Evolutionary conservation across 1,140 invertebrate genomes (phyloP).

Genomic region (Bradynema listronoti): DNA sequence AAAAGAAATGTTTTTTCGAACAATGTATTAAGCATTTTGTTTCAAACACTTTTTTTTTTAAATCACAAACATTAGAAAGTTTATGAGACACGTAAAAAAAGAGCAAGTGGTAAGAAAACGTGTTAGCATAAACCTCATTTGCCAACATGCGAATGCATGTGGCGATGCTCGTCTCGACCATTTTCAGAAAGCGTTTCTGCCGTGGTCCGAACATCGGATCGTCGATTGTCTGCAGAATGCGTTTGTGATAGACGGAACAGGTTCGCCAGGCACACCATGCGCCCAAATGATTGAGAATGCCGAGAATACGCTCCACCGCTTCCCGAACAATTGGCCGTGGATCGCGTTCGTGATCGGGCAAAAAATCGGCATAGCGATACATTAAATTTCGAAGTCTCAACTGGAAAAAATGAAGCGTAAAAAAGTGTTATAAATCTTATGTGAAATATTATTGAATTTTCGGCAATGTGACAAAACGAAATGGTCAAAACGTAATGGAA

Average conservation of each 20-base stretch:
- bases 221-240: constrained; percentile 35
- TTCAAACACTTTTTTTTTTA: too few species aligned
- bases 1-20: too few species aligned
- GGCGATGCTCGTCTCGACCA: constrained; percentile 30
- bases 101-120: not conserved
- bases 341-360: constrained; percentile 40
- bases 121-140: constrained; percentile 23
- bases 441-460: too few species aligned
- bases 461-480: too few species aligned
- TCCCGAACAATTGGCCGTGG: constrained; percentile 31
- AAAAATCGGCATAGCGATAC: constrained; percentile 24
- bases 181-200: constrained; percentile 26
- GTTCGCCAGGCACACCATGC: constrained; percentile 47
- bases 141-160: constrained; percentile 31
- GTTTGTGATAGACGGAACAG: constrained; percentile 38
- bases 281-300: constrained; percentile 38
- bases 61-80: too few species aligned
- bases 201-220: constrained; percentile 23
- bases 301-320: constrained; percentile 32
- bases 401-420: too few species aligned
- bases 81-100: not conserved
- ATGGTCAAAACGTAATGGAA: too few species aligned
- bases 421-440: too few species aligned
- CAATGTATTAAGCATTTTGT: too few species aligned
- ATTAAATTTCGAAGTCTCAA: constrained; percentile 13